Percentiles rank a stretch among this genome's conserved stretches.
phyloP scores from a whole-genome alignment of 2,888 invertebrate genomes.

The Drosophila rellima region DNA sequence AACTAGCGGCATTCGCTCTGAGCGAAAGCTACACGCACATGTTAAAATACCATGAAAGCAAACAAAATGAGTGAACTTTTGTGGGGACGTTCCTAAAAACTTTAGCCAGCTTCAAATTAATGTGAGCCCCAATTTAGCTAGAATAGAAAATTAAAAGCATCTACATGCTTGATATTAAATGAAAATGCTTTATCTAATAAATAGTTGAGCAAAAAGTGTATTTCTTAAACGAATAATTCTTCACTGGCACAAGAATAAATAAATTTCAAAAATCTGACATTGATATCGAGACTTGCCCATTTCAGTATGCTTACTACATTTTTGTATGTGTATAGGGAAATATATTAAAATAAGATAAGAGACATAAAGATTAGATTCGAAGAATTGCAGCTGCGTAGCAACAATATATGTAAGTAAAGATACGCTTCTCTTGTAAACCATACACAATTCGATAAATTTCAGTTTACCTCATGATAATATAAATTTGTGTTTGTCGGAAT shows the following conservation, averaged over 20 bases:
- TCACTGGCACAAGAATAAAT: not conserved
- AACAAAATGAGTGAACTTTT: not conserved
- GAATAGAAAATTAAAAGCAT: not conserved
- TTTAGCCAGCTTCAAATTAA: constrained; percentile 16
- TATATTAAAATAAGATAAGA: not conserved
- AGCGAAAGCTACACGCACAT: constrained; percentile 45
- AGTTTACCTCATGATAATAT: not conserved
- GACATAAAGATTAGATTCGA: not conserved
- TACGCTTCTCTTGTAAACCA: too few relatives aligned
- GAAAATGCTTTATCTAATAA: not conserved
- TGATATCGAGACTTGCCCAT: not conserved
- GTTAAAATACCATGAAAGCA: constrained; percentile 3
- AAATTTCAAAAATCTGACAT: not conserved
- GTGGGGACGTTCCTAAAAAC: not conserved
- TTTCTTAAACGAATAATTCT: not conserved
- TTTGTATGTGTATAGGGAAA: not conserved
- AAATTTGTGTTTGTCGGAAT: not conserved
- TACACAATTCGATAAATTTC: not conserved
- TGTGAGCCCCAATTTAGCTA: not conserved
- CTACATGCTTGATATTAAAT: not conserved
- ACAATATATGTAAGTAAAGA: not conserved
- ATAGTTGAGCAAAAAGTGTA: not conserved
- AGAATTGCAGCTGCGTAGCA: not conserved
- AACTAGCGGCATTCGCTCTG: constrained; percentile 8
- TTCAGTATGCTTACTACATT: not conserved